A percentile compares a stretch with the other conserved stretches of the same genome.
Conservation (phyloP, 1,140 invertebrate genomes). For the Achroia grisella region DNA sequence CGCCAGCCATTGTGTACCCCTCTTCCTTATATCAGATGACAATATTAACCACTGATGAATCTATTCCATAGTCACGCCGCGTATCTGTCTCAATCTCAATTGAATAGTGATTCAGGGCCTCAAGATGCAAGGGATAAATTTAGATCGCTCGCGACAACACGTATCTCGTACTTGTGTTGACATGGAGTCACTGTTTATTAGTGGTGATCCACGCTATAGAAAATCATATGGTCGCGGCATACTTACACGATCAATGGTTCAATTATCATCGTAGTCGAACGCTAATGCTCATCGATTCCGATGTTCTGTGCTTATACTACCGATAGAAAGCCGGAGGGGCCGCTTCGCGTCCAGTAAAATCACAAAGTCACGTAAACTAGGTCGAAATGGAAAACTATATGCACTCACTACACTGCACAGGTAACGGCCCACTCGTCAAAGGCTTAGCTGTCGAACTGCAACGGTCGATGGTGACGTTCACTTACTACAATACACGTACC, state of each 20-base stretch:
- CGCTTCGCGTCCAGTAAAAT: constrained; percentile 27
- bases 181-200: not conserved
- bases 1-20: constrained; percentile 7
- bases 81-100: too few relatives aligned
- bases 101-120: too few relatives aligned
- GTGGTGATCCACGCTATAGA: too few relatives aligned
- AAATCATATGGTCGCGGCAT: constrained; percentile 8
- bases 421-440: constrained; percentile 13
- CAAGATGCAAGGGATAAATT: constrained; percentile 14
- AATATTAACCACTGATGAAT: constrained; percentile 22
- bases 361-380: constrained; percentile 36
- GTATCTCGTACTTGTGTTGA: not conserved
- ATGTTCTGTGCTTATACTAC: constrained; percentile 24
- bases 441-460: not conserved
- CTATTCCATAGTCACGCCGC: too few relatives aligned
- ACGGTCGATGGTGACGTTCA: not conserved
- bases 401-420: constrained; percentile 29
- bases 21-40: constrained; percentile 8
- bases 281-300: constrained; percentile 56
- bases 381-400: constrained; percentile 37
- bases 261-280: constrained; percentile 50
- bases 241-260: constrained; percentile 68
- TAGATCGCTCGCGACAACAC: constrained; percentile 13
- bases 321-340: constrained; percentile 48
- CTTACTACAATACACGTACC: not conserved